Conservation (phyloP, 2,113 vertebrate species). For the Phaethon lepturus region DNA sequence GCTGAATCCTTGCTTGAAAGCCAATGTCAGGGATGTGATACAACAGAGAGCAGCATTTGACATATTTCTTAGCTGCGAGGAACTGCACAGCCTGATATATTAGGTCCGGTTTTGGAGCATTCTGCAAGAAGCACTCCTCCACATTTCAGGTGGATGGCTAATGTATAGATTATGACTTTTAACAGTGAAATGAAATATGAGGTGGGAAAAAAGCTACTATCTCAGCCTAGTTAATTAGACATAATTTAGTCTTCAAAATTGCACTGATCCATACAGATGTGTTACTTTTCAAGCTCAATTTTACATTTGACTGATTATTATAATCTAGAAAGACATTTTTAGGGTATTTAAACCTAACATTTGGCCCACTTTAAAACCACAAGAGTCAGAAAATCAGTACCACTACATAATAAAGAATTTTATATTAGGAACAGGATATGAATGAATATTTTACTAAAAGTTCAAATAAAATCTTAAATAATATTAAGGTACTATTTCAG, state of each 20-base stretch:
- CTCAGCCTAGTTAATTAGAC: constrained; percentile 8
- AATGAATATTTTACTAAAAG: constrained; percentile 49
- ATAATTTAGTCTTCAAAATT: constrained; percentile 28
- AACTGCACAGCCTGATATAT: neutral
- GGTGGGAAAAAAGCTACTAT: neutral
- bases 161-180: neutral
- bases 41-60: neutral
- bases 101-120: neutral
- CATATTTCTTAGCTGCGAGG: neutral
- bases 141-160: neutral
- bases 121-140: neutral
- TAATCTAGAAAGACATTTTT: constrained; percentile 12
- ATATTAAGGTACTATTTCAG: neutral
- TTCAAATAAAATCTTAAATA: constrained; percentile 38
- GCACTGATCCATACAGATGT: neutral
- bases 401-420: constrained; percentile 44
- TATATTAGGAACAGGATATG: neutral
- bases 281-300: constrained; percentile 27
- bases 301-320: constrained; percentile 23
- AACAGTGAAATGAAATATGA: constrained; percentile 11
- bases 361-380: constrained; percentile 20
- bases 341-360: neutral
- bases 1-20: constrained; percentile 1
- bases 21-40: neutral
- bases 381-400: neutral